These are phyloP conservation scores for Orestias chungarensis DNA, from an alignment of 2,797 vertebrate species.

Conservation along the genomic window DNA sequence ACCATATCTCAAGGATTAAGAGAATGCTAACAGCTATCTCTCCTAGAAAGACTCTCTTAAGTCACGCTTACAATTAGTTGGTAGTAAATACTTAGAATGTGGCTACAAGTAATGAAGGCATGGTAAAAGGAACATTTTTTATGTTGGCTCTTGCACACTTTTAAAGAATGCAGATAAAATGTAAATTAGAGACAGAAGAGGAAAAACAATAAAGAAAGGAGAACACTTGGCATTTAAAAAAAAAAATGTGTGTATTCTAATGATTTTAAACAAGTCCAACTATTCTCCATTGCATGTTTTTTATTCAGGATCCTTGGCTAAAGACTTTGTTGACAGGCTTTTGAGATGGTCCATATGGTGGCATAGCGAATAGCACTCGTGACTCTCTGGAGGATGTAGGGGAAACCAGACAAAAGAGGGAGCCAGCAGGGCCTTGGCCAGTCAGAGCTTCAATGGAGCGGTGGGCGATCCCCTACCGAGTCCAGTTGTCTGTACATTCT, in stretches of 20 bases:
- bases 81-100: slow-evolving; percentile 8
- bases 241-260: background rate
- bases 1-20: background rate
- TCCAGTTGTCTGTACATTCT: slow-evolving; percentile 73
- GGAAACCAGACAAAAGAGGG: slow-evolving; percentile 78
- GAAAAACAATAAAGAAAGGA: slow-evolving; percentile 4
- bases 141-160: background rate
- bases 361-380: slow-evolving; percentile 61
- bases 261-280: slow-evolving; percentile 33
- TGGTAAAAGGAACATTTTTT: background rate
- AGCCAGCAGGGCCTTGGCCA: slow-evolving; percentile 71
- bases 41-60: background rate
- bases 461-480: slow-evolving; percentile 69
- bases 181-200: background rate
- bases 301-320: slow-evolving; percentile 55
- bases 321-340: slow-evolving; percentile 72
- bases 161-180: background rate
- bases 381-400: slow-evolving; percentile 74
- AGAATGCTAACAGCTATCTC: slow-evolving; percentile 10
- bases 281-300: slow-evolving; percentile 45
- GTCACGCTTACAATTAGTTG: slow-evolving; percentile 5
- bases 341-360: slow-evolving; percentile 76
- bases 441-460: slow-evolving; percentile 74
- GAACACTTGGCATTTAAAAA: background rate
- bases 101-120: background rate